Evolutionary conservation across 2,888 invertebrate genomes (phyloP).

Genomic region (Drosophila quinaria): DNA sequence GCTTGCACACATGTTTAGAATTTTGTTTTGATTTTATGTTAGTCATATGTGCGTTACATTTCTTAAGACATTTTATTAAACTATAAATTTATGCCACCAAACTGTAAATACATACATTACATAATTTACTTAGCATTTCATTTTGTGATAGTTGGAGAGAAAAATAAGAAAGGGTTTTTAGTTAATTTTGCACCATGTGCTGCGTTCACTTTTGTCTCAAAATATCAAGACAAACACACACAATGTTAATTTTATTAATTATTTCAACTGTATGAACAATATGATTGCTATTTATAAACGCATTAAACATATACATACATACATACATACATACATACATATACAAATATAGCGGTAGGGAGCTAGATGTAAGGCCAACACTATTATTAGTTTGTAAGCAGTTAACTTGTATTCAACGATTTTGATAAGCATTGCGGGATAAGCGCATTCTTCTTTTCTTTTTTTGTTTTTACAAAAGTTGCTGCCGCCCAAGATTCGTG

Average conservation of each 20-base stretch:
- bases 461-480: conserved; percentile 58
- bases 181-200: conserved; percentile 5
- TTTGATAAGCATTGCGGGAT: conserved; percentile 48
- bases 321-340: conserved; percentile 33
- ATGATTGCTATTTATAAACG: conserved; percentile 50
- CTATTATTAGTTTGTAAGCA: conserved; percentile 45
- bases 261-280: conserved; percentile 37
- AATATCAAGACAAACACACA: conserved; percentile 32
- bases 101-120: conserved; percentile 47
- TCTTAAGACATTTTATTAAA: conserved; percentile 5
- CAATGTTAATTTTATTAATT: conserved; percentile 44
- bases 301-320: conserved; percentile 35
- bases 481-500: conserved; percentile 69
- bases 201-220: conserved; percentile 42
- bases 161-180: conserved; percentile 11
- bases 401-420: conserved; percentile 37
- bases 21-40: conserved; percentile 11
- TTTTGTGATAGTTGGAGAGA: conserved; percentile 56
- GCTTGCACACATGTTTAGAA: conserved; percentile 11
- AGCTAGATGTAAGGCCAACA: conserved; percentile 36
- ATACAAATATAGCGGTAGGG: conserved; percentile 31
- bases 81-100: conserved; percentile 29
- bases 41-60: conserved; percentile 3
- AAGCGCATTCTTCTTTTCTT: conserved; percentile 27
- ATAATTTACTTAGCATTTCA: conserved; percentile 58